These are phyloP conservation scores for Pogonomyrmex californicus DNA, from an alignment of 1,140 invertebrate genomes.

Conservation along the genomic window DNA sequence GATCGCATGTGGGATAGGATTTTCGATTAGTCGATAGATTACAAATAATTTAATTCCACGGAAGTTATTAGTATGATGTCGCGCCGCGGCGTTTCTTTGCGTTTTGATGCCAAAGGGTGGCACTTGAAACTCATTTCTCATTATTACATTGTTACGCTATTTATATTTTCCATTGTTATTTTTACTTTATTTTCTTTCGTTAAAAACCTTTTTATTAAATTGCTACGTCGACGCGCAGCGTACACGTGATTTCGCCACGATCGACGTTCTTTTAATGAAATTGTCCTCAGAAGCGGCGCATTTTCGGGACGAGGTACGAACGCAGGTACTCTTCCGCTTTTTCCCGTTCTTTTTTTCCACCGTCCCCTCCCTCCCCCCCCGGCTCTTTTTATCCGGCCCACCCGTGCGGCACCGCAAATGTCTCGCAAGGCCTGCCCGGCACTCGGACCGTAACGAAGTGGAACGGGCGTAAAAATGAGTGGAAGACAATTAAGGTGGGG, in stretches of 20 bases:
- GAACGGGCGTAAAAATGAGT: conserved; percentile 81
- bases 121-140: not conserved
- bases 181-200: not conserved
- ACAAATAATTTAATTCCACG: not conserved
- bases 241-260: not conserved
- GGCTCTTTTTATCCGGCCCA: conserved; percentile 69
- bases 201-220: not conserved
- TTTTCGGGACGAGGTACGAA: not conserved
- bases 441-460: conserved; percentile 79
- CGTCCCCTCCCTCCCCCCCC: conserved; percentile 16
- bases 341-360: not conserved
- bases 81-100: not conserved
- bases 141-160: too few species aligned
- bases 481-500: conserved; percentile 80
- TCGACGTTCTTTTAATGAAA: not conserved
- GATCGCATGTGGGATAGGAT: not conserved
- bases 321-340: conserved; percentile 24
- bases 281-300: conserved; percentile 31
- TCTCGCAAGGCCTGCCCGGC: conserved; percentile 71
- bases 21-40: not conserved
- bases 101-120: not conserved
- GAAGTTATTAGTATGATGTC: not conserved
- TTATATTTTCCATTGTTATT: not conserved
- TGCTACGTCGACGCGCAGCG: too few species aligned
- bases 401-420: conserved; percentile 73